Evolutionary conservation across 1,140 invertebrate genomes (phyloP), one percentile per base, ranked within the genome.

Genomic region (Lasaia peninsularis): DNA sequence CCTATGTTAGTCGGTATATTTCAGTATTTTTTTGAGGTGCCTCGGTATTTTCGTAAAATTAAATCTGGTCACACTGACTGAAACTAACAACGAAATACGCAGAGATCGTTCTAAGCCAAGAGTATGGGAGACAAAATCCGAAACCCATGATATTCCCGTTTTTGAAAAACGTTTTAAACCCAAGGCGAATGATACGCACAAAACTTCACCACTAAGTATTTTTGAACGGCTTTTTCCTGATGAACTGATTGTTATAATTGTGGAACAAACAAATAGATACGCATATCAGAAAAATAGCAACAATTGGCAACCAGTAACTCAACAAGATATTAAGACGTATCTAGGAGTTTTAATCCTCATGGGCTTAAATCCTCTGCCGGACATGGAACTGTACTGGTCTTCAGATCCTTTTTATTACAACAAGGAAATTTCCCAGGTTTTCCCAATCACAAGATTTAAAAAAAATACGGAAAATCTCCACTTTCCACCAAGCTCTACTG

Each of bases 321-420:
- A 51, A 62, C 14, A 65, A 55, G 65, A 71, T 54, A 67, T 71
- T 33, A 65, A 52, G 28, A 63, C 66, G 9, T 72, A 65, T 64
- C 49, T 73, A 53, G 65, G 67, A 35, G 11, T 35, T 35, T 35
- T 35, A 35, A 35, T 35, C 33, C 33, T 35, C 11, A 35, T 35
- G 33, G 33, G 33, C 33, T 35, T 35, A 35, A 35, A 35, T 35
- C 33, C 33, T 35, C 33, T 35, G 9, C 65, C 70, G 20, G 59
- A 73, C 34, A 63, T 73, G 54, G 69, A 69, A 57, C 52, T 67
- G 5, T 72, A 69, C 44, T 67, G 69, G 66, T 67, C 62, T 20
- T 48, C 57, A 55, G 69, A 72, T 65, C 58, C 60, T 16, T 68
- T 71, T 58, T 68, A 68, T 60, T 50, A 68, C 21, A 68, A 68